These are phyloP conservation scores for Schmidtea mediterranea DNA, from an alignment of 1,140 invertebrate genomes.

Conservation along the genomic window DNA sequence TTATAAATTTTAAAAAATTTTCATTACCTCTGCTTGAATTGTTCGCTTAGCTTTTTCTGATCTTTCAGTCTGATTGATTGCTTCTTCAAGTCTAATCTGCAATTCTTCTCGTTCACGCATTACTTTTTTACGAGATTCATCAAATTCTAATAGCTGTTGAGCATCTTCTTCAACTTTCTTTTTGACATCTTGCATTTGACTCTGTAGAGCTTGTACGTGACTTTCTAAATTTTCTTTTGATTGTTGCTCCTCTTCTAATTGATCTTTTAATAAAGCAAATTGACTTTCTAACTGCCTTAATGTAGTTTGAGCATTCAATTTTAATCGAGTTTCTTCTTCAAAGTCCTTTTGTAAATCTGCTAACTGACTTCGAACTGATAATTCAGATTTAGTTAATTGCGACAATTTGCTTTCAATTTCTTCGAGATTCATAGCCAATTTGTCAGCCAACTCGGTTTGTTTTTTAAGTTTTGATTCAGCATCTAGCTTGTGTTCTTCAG, in stretches of 20 bases:
- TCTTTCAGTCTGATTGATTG: not conserved
- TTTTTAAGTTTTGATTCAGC: too few species aligned
- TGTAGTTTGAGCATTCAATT: not conserved
- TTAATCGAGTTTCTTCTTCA: conserved; percentile 4
- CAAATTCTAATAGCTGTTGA: not conserved
- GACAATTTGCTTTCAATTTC: not conserved
- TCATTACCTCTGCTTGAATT: not conserved
- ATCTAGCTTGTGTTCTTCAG: too few species aligned
- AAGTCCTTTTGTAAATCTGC: not conserved
- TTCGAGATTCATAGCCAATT: not conserved
- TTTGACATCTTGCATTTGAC: not conserved
- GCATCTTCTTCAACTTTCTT: conserved; percentile 5
- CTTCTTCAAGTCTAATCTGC: not conserved
- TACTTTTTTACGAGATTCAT: not conserved
- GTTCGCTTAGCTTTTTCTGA: conserved; percentile 1
- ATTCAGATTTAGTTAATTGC: not conserved
- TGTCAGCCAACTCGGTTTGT: too few species aligned
- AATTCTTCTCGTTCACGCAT: conserved; percentile 5
- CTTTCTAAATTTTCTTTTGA: not conserved
- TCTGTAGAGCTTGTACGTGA: not conserved
- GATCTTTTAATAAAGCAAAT: not conserved
- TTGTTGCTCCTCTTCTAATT: conserved; percentile 3
- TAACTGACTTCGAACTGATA: not conserved
- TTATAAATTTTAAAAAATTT: too few species aligned
- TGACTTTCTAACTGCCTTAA: not conserved